Evolutionary conservation across 1,140 invertebrate genomes (phyloP), one percentile per base, ranked within the genome.

Genomic region (Ruditapes philippinarum): DNA sequence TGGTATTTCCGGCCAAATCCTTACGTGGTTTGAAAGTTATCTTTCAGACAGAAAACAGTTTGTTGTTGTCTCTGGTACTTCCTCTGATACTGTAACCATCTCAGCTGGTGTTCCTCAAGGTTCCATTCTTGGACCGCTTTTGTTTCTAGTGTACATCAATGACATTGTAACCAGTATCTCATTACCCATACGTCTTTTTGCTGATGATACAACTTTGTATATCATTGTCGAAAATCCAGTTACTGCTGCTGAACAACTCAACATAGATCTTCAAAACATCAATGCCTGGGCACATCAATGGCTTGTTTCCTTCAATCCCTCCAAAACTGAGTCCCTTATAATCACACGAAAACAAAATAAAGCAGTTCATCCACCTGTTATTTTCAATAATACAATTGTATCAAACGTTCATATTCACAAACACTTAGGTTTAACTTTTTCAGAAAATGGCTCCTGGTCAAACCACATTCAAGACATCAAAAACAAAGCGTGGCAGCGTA

Each of bases 81-180:
- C 33, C 0, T 90, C 89, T 11, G 19, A 42, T 9, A 19, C 2
- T 22, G 9, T 19, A 31, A 11, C 40, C 45, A 79, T 79, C 36
- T 28, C 22, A 9, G 33, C 82, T 40, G 82, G 89, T n/a, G 81
- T 90, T n/a, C 89, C 73, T 0, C 73, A 90, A 36, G 83, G 89
- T 0, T 90, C 83, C 0, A 73, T 87, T 19, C 49, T 90, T 22
- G 83, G 89, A 17, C 76, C 82, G 0, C 42, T 90, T 25, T 9
- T 87, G 2, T 90, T 90, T 51, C 49, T 90, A 42, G 33, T 90
- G 19, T 90, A 68, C 54, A 79, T 90, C n/a, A 86, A 86, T 76
- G 89, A 90, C 42, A 73, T 86, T 31, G 40, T 81, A 2, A 7
- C 17, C 22, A n/a, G 51, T 73, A 65, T 81, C 42, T 12, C 49